Base-by-base conservation (phyloP, 2,113 vertebrate genomes). In the Serilophus lunatus region DNA sequence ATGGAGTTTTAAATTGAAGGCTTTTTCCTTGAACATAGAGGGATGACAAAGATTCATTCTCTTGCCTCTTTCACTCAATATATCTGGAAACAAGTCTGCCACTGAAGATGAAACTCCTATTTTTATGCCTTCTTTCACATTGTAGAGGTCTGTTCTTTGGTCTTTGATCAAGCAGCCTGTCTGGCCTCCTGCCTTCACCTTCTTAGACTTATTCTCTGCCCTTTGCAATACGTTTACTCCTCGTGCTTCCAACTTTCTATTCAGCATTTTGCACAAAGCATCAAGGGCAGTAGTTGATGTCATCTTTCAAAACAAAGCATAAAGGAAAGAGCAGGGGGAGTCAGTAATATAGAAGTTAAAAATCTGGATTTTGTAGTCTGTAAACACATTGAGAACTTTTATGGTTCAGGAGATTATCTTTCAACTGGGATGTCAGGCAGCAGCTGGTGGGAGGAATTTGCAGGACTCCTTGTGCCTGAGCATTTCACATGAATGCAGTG, bases 1-100 rank as follows among this genome's bases (percentile, higher is more conserved):
- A 74, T 66, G 79, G 94, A 77, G 91, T 93, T 95, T 88, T 86
- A 90, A 93, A 92, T 95, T 86, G 95, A 92, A 94, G 86, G 70
- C 71, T 81, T 81, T 77, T 93, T 25, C 95, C 85, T 76, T 69
- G 66, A 57, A 88, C 93, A 95, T 61, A 77, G 95, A 61, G 82
- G 78, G 47, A 63, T 89, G 95, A 96, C 93, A 95, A 94, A 96
- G 95, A 95, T 91, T 82, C 70, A 85, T 96, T 94, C 87, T 95
- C 87, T 84, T 11, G 19, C 82, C 84, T 79, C 92, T 88, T 90
- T 69, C 82, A 61, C 79, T 85, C 88, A 26, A 82, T 93, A 42
- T 24, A 91, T 95, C 88, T 95, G 71, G 70, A 65, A 90, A 45
- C 88, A 85, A 76, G 90, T 10, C 85, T 92, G 88, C 78, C 72